Conservation (phyloP, 2,113 vertebrate species). For the Chaetorhynchus papuensis region DNA sequence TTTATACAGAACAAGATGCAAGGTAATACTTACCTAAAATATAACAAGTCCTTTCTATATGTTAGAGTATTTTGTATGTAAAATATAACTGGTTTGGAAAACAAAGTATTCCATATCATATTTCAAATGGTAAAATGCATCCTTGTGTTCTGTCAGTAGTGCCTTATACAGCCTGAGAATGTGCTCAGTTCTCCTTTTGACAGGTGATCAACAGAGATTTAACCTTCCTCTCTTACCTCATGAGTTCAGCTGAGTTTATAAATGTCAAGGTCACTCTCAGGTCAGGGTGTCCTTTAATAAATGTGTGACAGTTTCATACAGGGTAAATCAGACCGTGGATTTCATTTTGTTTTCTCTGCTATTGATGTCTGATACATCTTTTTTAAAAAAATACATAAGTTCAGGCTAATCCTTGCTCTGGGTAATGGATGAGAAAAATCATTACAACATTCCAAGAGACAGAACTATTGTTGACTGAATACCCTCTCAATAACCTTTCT, state of each 20-base stretch:
- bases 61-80: not conserved
- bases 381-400: not conserved
- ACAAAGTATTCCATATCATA: not conserved
- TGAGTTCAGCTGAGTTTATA: constrained; percentile 52
- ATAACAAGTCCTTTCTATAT: not conserved
- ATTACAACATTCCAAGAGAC: constrained; percentile 24
- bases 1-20: constrained; percentile 85
- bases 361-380: constrained; percentile 52
- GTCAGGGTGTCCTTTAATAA: constrained; percentile 57
- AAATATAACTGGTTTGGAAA: not conserved
- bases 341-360: constrained; percentile 45
- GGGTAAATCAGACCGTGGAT: constrained; percentile 11
- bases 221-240: constrained; percentile 33
- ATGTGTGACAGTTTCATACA: constrained; percentile 35
- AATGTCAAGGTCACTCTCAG: constrained; percentile 61
- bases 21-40: constrained; percentile 75
- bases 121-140: not conserved
- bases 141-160: not conserved
- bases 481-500: constrained; percentile 63
- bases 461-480: constrained; percentile 60
- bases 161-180: not conserved
- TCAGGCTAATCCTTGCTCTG: constrained; percentile 57
- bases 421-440: constrained; percentile 49
- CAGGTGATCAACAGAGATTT: constrained; percentile 34
- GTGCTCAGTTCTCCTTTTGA: not conserved